Base-by-base conservation (phyloP, 2,797 vertebrate species). In the Vireo griseus region DNA sequence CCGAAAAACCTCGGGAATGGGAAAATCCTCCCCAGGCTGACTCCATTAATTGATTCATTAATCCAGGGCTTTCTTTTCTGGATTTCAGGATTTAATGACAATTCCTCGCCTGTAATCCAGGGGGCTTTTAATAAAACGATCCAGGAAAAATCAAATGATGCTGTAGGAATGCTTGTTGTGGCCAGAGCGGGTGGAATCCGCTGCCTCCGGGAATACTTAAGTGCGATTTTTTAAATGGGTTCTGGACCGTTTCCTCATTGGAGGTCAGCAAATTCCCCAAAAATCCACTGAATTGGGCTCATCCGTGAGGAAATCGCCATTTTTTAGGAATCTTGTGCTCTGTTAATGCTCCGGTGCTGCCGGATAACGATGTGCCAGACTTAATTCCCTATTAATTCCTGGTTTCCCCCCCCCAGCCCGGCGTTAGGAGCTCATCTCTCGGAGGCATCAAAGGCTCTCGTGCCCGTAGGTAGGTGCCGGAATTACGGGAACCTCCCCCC, bases 251-350 rank as follows among this genome's bases (percentile, higher is more conserved):
- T 44, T 44, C 45, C n/a, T 37, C 31, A 2, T 10, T 42, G 19
- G 19, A 50, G 29, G 8, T 35, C 3, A 0, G 10, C 10, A 35
- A 16, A 59, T 51, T 52, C 48, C 57, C 28, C 9, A 3, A 21
- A 62, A 13, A 6, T 5, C 4, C 7, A 3, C 37, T 2, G 2
- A 44, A 26, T 12, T 45, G 18, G 39, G 21, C 39, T 82, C n/a
- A n/a, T n/a, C 40, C 2, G 0, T n/a, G 40, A n/a, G 40, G 18
- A 39, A 16, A 62, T n/a, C 1, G 1, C 39, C 9, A 4, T 54
- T 72, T 62, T 39, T 72, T 28, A 8, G 28, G 39, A 13, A 22
- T 22, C 18, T 12, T 7, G 18, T 39, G 14, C n/a, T 54, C 22
- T 2, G 22, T 37, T 37, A 37, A 21, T 7, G 39, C 33, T 47